These are phyloP conservation scores for Nomada ferruginata DNA, from an alignment of 2,888 invertebrate species.

Conservation along the genomic window DNA sequence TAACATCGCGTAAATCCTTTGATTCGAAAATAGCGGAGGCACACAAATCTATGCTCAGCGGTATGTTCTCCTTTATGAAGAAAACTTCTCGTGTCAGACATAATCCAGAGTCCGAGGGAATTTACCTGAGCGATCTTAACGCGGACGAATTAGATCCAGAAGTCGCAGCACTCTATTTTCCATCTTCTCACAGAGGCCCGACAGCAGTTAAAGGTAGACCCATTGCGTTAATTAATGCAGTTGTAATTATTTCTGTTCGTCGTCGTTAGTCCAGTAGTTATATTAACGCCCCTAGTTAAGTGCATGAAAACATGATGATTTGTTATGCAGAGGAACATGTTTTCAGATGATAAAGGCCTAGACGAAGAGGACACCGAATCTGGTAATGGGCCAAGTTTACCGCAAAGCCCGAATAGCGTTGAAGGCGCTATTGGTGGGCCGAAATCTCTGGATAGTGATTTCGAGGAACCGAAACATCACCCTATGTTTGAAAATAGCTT, in stretches of 20 bases:
- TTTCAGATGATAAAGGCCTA: constrained; percentile 82
- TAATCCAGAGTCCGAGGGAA: constrained; percentile 89
- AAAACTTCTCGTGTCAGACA: constrained; percentile 87
- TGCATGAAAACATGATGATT: no score
- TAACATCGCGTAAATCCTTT: constrained; percentile 43
- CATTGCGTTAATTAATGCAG: no score
- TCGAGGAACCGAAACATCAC: constrained; percentile 89
- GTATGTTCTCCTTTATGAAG: constrained; percentile 97
- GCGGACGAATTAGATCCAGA: constrained; percentile 96
- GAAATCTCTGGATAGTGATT: constrained; percentile 92
- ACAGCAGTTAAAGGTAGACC: constrained; percentile 76
- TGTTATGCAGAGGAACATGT: not conserved
- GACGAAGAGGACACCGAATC: constrained; percentile 97
- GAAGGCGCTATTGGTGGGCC: constrained; percentile 89
- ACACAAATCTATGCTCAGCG: constrained; percentile 92
- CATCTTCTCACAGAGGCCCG: constrained; percentile 85
- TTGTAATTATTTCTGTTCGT: no score
- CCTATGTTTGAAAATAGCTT: constrained; percentile 77
- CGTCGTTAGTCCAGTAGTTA: no score
- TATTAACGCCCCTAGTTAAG: no score
- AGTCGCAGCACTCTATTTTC: constrained; percentile 94
- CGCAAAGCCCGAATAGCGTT: constrained; percentile 96
- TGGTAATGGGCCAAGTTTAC: constrained; percentile 97
- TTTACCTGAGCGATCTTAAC: constrained; percentile 96
- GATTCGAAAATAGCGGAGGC: constrained; percentile 82